These are phyloP conservation scores for Hylaea fasciaria DNA, from an alignment of 2,888 invertebrate species.

Conservation along the genomic window DNA sequence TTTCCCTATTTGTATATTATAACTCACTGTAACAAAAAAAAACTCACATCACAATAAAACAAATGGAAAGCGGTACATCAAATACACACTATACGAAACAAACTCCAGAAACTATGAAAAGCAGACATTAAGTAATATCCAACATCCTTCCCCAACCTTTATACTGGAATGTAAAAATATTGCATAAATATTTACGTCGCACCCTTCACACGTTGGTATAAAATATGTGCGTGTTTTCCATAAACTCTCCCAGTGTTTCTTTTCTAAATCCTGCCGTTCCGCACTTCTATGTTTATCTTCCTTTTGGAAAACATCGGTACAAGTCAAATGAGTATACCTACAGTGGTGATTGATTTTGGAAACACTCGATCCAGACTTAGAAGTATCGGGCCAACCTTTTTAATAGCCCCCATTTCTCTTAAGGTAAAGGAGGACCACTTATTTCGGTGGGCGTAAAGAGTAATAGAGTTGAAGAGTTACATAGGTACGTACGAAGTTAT, in stretches of 20 bases:
- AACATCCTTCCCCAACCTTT: conserved; percentile 15
- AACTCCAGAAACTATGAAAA: conserved; percentile 18
- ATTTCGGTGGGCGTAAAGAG: conserved; percentile 27
- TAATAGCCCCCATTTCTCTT: conserved; percentile 55
- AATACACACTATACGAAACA: conserved; percentile 7
- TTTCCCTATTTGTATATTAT: too few relatives aligned
- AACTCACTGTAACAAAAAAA: not conserved
- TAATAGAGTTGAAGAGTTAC: conserved; percentile 15
- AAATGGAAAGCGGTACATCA: not conserved
- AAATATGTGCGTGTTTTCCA: conserved; percentile 37
- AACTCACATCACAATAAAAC: conserved; percentile 5
- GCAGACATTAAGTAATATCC: conserved; percentile 23
- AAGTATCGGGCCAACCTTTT: conserved; percentile 51
- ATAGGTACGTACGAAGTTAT: not conserved
- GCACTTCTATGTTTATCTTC: conserved; percentile 16
- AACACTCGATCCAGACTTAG: conserved; percentile 49
- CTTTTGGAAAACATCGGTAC: conserved; percentile 20
- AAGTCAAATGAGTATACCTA: conserved; percentile 41
- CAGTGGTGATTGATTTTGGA: conserved; percentile 54
- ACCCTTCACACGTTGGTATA: conserved; percentile 29
- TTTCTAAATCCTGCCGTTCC: conserved; percentile 31
- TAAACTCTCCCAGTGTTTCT: conserved; percentile 38
- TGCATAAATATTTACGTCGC: conserved; percentile 39
- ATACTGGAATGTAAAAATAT: conserved; percentile 29
- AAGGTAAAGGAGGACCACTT: conserved; percentile 43